Percentiles rank a stretch among this genome's conserved stretches.
These are phyloP conservation scores for Myotis yumanensis DNA, from an alignment of 2,113 vertebrate species.

Conservation along the genomic window DNA sequence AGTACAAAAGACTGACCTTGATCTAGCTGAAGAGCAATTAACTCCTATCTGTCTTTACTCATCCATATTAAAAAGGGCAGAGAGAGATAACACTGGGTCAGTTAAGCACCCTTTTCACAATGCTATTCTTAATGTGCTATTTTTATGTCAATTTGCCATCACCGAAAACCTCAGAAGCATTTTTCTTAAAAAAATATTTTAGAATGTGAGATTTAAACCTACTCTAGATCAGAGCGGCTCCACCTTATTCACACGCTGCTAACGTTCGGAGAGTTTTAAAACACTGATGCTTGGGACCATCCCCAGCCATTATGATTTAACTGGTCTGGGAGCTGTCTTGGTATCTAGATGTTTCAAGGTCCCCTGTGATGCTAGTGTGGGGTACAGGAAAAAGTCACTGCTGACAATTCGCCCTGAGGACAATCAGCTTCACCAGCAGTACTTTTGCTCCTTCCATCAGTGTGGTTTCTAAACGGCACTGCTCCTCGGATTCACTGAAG, in stretches of 20 bases:
- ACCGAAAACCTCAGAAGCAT: constrained; percentile 64
- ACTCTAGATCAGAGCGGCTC: background rate
- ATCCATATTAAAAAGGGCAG: constrained; percentile 77
- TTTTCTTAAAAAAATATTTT: constrained; percentile 22
- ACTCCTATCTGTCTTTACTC: constrained; percentile 80
- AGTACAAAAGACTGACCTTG: constrained; percentile 76
- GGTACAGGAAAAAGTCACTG: background rate
- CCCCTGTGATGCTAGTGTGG: background rate
- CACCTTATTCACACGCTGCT: background rate
- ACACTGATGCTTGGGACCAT: background rate
- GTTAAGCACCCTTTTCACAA: constrained; percentile 75
- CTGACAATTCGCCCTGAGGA: background rate
- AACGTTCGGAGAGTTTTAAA: background rate
- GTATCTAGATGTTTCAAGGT: background rate
- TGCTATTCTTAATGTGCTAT: constrained; percentile 69
- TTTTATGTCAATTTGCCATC: constrained; percentile 75
- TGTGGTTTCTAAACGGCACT: background rate
- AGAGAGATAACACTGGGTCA: constrained; percentile 77
- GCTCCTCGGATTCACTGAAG: background rate
- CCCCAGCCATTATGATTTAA: background rate
- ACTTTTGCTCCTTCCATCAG: background rate
- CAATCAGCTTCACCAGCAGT: background rate
- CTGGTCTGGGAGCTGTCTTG: background rate
- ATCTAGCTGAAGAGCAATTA: constrained; percentile 78
- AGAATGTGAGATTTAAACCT: constrained; percentile 48